Conservation (phyloP, 2,113 vertebrate genomes). For the Sturnira hondurensis region DNA sequence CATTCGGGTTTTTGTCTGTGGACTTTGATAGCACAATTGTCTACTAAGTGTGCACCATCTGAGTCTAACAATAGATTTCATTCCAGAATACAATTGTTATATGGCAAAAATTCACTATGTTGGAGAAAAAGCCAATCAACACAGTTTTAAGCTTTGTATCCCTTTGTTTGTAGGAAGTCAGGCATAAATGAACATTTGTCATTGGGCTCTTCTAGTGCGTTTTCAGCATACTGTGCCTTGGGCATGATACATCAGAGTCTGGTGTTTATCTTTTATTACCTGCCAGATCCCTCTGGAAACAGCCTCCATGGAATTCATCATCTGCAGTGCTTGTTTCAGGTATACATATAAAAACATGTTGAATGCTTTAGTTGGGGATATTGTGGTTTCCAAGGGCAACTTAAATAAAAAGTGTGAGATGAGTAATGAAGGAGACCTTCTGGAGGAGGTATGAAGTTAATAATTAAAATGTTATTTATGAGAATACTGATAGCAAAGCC, state of each 20-base stretch:
- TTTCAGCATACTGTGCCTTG: constrained; percentile 71
- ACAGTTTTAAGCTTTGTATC: constrained; percentile 69
- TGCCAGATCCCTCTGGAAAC: constrained; percentile 73
- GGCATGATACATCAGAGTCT: constrained; percentile 43
- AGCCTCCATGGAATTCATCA: constrained; percentile 68
- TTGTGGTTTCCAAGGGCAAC: constrained; percentile 59
- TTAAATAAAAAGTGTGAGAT: constrained; percentile 75
- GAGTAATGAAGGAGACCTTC: constrained; percentile 72
- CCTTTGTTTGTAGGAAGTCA: constrained; percentile 78
- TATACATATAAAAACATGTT: constrained; percentile 79
- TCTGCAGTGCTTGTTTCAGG: constrained; percentile 60
- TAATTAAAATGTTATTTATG: constrained; percentile 36
- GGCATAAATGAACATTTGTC: constrained; percentile 73
- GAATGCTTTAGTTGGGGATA: constrained; percentile 32
- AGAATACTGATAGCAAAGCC: constrained; percentile 11
- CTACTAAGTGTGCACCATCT: constrained; percentile 63
- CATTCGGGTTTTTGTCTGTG: constrained; percentile 48
- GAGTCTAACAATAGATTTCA: constrained; percentile 73
- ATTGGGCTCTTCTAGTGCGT: constrained; percentile 56
- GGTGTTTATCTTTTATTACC: constrained; percentile 64
- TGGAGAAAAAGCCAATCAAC: constrained; percentile 70
- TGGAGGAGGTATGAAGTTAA: constrained; percentile 78
- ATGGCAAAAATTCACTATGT: constrained; percentile 64
- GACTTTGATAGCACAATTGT: constrained; percentile 43
- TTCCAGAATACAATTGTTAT: constrained; percentile 76